Evolutionary conservation across 1,140 invertebrate species (phyloP), one percentile per base, ranked within the genome.

Genomic region (Eurytemora carolleeae): DNA sequence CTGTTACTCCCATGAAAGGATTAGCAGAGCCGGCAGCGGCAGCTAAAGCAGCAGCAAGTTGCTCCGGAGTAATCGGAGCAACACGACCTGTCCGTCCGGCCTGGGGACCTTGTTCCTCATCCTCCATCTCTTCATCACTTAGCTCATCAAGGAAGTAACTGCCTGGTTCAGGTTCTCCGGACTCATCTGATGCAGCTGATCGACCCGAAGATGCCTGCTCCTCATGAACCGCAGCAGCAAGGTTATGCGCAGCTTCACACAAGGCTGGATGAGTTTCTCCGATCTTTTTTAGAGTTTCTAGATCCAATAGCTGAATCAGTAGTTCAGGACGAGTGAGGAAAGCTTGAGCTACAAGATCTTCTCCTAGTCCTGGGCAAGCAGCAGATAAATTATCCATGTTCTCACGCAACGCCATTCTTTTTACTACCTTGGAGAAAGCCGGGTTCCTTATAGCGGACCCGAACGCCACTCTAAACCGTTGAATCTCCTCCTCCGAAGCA

Each of bases 1-100:
- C n/a, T 31, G n/a, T 17, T 22, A 26, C 24, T 15, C 21, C n/a
- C 21, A 26, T 24, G 19, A 58, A 44, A 15, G 21, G n/a, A 44
- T 56, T 20, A n/a, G n/a, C n/a, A n/a, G n/a, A n/a, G 17, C 24
- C 24, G 19, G 19, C 16, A 20, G 63, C 56, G 17, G 61, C 31
- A 25, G 52, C 54, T 18, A 66, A 58, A 3, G 66, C 66, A 1
- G 58, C 55, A 20, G 62, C 55, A 3, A 67, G 31, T 26, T 67
- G 66, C 25, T 67, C 63, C 25, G 65, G 19, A 19, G 66, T 67
- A 23, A 67, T 66, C 17, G 26, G 53, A 17, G 24, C 24, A 31
- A 24, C 19, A 19, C 44, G 59, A 53, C 55, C 44, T 20, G 17
- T 57, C 1, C 24, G 59, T 0, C 24, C 54, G 1, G 55, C 58